phyloP scores from a whole-genome alignment of 2,888 invertebrate species.

The Merodon equestris region DNA sequence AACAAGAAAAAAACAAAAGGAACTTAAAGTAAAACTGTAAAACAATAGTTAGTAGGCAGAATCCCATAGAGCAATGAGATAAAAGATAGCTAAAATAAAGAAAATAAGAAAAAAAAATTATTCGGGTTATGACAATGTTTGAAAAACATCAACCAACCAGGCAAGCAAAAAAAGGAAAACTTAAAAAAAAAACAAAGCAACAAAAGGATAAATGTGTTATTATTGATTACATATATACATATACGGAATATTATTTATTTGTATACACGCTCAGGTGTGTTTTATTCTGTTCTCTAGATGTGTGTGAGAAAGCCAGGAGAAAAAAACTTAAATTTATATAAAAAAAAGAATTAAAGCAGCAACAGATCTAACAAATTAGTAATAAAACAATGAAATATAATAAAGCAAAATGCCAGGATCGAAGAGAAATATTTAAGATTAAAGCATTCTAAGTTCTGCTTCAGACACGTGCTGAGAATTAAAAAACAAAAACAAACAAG shows the following conservation, averaged over 20 bases:
- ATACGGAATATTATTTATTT: constrained; percentile 60
- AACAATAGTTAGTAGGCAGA: constrained; percentile 50
- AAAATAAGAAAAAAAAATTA: constrained; percentile 62
- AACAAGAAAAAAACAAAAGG: constrained; percentile 51
- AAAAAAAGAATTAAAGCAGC: constrained; percentile 12
- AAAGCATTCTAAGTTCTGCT: constrained; percentile 38
- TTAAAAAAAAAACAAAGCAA: constrained; percentile 12
- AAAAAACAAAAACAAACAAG: no score
- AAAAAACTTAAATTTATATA: constrained; percentile 37
- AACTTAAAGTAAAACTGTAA: constrained; percentile 49
- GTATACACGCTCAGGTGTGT: constrained; percentile 62
- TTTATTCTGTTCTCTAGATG: constrained; percentile 56
- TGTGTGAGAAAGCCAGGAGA: constrained; percentile 29
- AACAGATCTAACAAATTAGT: constrained; percentile 6
- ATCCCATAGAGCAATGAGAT: constrained; percentile 69
- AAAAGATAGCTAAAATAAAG: constrained; percentile 30
- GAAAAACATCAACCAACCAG: constrained; percentile 35
- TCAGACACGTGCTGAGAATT: constrained; percentile 34
- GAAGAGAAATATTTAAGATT: constrained; percentile 37
- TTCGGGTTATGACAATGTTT: constrained; percentile 62
- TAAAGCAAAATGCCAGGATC: constrained; percentile 50
- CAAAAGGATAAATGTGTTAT: constrained; percentile 72
- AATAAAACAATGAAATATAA: constrained; percentile 9
- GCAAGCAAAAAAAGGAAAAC: no score
- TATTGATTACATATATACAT: constrained; percentile 66